Evolutionary conservation across 2,888 invertebrate genomes (phyloP), one percentile per base, ranked within the genome.

Genomic region (Caenorhabditis angaria): DNA sequence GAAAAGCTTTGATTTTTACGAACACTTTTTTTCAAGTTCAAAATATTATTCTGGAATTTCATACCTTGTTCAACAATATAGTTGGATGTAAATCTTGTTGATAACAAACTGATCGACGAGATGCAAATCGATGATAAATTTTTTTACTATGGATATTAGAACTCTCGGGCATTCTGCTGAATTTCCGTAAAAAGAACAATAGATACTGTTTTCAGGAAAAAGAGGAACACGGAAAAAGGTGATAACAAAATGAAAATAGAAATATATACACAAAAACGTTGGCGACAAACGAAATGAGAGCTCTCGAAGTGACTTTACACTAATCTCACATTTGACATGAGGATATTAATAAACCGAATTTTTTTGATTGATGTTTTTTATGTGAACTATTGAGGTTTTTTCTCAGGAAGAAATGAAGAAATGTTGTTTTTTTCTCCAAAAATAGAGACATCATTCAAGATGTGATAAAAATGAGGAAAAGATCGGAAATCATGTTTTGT

Each of bases 91-190:
- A 53, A 2, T 41, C 35, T 32, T 63, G 64, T 18, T 48, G 22
- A 24, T 50, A 8, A 51, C 62, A 61, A 20, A 69, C 41, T n/a
- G 74, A 74, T 20, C 51, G 56, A 47, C 67, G 32, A 5, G 65
- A 25, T n/a, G 61, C 57, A 32, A 75, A 70, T 4, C 75, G 75
- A 57, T 65, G 70, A 48, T 69, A 70, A 32, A 75, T 63, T 56
- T 75, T 70, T 51, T 74, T 74, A 64, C 74, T 74, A 48, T 74
- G 74, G 58, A 74, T 74, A 59, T 74, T 74, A 1, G 74, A 74
- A 4, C 57, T 20, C 32, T 73, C 68, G 14, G 73, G 63, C 73
- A 73, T 65, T 54, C 28, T 24, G 0, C 27, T 18, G n/a, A 14
- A 24, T 53, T 25, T 20, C n/a, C n/a, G n/a, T n/a, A n/a, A n/a